phyloP scores from a whole-genome alignment of 2,888 invertebrate species.

The Choristoneura rosaceana region DNA sequence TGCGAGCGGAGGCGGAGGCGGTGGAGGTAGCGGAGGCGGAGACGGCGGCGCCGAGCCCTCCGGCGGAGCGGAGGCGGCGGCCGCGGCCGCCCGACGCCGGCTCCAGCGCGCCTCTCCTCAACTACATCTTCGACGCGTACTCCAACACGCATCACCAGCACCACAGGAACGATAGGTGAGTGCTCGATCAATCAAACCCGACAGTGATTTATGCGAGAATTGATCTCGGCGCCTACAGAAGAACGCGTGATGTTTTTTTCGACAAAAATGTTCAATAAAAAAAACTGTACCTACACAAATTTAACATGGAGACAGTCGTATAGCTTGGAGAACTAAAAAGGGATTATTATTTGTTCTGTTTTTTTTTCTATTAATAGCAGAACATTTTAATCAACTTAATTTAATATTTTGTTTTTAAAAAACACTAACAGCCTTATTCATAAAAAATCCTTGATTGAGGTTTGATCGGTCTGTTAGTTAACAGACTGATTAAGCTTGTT shows the following conservation, averaged over 20 bases:
- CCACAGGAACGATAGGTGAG: constrained; percentile 78
- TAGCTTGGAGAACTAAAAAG: too few relatives aligned
- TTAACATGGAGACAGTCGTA: too few relatives aligned
- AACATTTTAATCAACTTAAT: too few relatives aligned
- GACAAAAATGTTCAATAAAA: not conserved
- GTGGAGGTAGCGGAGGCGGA: constrained; percentile 52
- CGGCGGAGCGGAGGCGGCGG: constrained; percentile 64
- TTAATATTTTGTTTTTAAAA: too few relatives aligned
- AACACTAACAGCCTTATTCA: too few relatives aligned
- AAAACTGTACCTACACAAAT: too few relatives aligned
- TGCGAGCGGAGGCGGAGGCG: constrained; percentile 53
- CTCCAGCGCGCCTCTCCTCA: constrained; percentile 76
- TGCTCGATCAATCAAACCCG: constrained; percentile 40
- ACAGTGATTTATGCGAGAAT: constrained; percentile 36
- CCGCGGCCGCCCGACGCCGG: constrained; percentile 71
- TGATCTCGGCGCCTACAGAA: constrained; percentile 1
- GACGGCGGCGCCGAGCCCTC: constrained; percentile 48
- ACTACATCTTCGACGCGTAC: constrained; percentile 81
- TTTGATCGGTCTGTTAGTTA: too few relatives aligned
- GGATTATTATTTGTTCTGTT: too few relatives aligned
- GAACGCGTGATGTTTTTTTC: not conserved
- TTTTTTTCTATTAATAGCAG: too few relatives aligned
- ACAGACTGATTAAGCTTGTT: too few relatives aligned
- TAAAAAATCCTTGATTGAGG: too few relatives aligned
- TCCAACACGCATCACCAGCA: constrained; percentile 78